These are phyloP conservation scores for Drosophila simulans DNA, from an alignment of 1,140 invertebrate species.

Conservation along the genomic window DNA sequence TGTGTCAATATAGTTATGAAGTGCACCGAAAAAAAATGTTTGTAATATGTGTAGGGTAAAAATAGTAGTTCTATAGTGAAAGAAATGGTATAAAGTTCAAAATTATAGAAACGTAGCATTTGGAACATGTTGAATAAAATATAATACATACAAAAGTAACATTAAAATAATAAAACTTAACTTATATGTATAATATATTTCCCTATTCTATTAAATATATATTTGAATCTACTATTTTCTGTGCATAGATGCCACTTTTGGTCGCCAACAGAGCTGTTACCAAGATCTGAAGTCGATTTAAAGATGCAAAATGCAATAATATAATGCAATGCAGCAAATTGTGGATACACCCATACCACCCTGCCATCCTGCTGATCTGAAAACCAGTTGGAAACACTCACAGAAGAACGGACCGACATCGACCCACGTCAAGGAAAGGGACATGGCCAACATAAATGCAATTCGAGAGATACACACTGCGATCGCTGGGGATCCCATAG, in stretches of 20 bases:
- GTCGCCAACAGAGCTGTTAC: background rate
- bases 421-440: conserved; percentile 69
- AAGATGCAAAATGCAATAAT: conserved; percentile 33
- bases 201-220: too few species aligned
- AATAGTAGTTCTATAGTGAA: background rate
- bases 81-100: too few species aligned
- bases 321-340: conserved; percentile 12
- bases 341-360: conserved; percentile 3
- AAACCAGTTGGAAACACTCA: conserved; percentile 56
- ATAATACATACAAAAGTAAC: too few species aligned
- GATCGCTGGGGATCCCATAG: conserved; percentile 27
- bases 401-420: conserved; percentile 41
- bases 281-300: conserved; percentile 4
- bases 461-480: conserved; percentile 51
- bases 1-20: conserved; percentile 47
- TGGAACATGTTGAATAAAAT: too few species aligned
- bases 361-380: background rate
- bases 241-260: background rate
- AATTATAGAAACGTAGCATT: too few species aligned
- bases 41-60: too few species aligned
- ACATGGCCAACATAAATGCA: conserved; percentile 58
- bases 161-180: too few species aligned
- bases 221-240: background rate
- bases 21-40: conserved; percentile 12
- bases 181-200: too few species aligned